Percentiles rank a stretch among this genome's conserved stretches.
Evolutionary conservation across 2,888 invertebrate species (phyloP).

Genomic region (Metellina segmentata): DNA sequence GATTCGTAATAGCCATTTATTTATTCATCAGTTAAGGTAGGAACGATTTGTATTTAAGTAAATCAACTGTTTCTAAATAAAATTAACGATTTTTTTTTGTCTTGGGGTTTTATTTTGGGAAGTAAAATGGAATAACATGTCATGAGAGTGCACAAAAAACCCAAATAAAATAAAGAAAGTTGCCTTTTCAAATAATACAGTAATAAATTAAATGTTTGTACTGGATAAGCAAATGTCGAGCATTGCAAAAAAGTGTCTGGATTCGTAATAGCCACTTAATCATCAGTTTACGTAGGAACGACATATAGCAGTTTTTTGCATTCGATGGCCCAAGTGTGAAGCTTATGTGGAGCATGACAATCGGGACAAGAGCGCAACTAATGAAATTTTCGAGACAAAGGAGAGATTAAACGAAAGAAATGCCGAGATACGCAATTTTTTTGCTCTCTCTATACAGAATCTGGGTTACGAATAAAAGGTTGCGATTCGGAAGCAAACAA

Average conservation of each 20-base stretch:
- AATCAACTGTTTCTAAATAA: too few species aligned
- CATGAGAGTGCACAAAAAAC: too few species aligned
- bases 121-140: too few species aligned
- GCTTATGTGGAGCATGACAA: constrained; percentile 31
- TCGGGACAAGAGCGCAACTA: constrained; percentile 28
- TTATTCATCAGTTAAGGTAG: background rate
- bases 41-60: background rate
- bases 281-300: background rate
- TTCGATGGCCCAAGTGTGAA: background rate
- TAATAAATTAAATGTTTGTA: too few species aligned
- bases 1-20: background rate
- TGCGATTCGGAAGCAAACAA: constrained; percentile 32
- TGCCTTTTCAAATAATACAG: too few species aligned
- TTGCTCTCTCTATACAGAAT: background rate
- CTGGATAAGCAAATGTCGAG: background rate
- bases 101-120: too few species aligned
- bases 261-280: background rate
- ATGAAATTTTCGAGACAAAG: constrained; percentile 22
- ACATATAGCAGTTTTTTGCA: background rate
- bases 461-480: constrained; percentile 40
- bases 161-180: too few species aligned
- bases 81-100: too few species aligned
- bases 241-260: background rate
- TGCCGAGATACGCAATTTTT: background rate
- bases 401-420: background rate